A percentile compares a stretch with the other conserved stretches of the same genome.
These are phyloP conservation scores for Cepaea nemoralis DNA, from an alignment of 1,140 invertebrate genomes.

Conservation along the genomic window DNA sequence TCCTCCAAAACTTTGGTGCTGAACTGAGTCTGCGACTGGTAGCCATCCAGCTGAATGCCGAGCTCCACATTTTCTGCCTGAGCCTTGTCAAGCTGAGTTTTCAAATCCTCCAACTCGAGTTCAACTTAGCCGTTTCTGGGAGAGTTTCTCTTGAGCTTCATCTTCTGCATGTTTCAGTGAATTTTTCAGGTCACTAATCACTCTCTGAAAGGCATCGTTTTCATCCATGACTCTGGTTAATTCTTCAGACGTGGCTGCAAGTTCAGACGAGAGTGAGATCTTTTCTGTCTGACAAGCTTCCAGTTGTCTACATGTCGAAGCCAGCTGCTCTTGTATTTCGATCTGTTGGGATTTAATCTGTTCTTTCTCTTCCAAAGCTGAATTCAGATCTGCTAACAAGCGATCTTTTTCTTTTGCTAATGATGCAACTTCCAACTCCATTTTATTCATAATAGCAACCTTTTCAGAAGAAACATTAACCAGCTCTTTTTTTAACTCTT, in stretches of 20 bases:
- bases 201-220: constrained; percentile 4
- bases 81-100: not conserved
- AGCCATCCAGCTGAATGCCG: not conserved
- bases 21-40: constrained; percentile 27
- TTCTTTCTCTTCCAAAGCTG: constrained; percentile 18
- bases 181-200: not conserved
- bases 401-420: constrained; percentile 31
- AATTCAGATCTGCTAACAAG: constrained; percentile 8
- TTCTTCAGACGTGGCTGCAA: not conserved
- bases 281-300: constrained; percentile 13
- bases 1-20: constrained; percentile 34
- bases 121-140: constrained; percentile 39
- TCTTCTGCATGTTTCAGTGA: constrained; percentile 5
- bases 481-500: constrained; percentile 7
- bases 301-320: not conserved
- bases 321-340: constrained; percentile 18
- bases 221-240: not conserved
- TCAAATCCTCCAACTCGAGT: constrained; percentile 16
- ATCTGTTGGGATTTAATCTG: constrained; percentile 16
- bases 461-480: not conserved
- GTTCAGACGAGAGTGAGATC: not conserved
- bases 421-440: not conserved
- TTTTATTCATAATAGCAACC: not conserved
- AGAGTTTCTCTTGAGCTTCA: constrained; percentile 35
- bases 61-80: constrained; percentile 4